A percentile compares a stretch with the other conserved stretches of the same genome.
Conservation (phyloP, 1,140 invertebrate species). For the Maconellicoccus hirsutus region DNA sequence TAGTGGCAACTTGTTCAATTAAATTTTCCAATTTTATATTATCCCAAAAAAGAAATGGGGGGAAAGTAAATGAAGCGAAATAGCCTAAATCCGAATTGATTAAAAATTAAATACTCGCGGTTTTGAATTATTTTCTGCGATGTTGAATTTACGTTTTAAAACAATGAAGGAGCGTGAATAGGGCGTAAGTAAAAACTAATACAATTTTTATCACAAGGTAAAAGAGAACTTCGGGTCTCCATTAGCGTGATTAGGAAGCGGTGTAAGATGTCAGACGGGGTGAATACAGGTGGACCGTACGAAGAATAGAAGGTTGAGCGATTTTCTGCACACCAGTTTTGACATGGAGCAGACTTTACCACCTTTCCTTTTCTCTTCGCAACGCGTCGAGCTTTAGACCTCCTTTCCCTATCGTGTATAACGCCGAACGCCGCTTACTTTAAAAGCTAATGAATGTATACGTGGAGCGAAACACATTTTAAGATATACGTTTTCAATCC, state of each 20-base stretch:
- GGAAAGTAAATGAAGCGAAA: no score
- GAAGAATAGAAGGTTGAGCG: slow-evolving; percentile 1
- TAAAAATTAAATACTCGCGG: no score
- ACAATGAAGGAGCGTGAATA: no score
- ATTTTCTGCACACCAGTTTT: slow-evolving; percentile 19
- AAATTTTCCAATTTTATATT: no score
- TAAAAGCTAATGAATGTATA: slow-evolving; percentile 22
- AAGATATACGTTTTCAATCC: slow-evolving; percentile 21
- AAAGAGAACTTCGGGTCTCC: slow-evolving; percentile 8
- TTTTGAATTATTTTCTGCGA: no score
- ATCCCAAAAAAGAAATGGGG: no score
- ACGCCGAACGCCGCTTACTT: slow-evolving; percentile 15
- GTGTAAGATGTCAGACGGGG: slow-evolving; percentile 6
- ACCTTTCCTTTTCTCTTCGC: background rate
- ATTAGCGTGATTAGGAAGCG: slow-evolving; percentile 21
- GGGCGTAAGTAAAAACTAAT: background rate
- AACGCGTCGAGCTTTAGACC: slow-evolving; percentile 1
- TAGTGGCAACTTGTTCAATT: no score
- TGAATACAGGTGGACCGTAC: slow-evolving; percentile 17
- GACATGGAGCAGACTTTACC: slow-evolving; percentile 14
- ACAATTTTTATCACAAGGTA: slow-evolving; percentile 15
- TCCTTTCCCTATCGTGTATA: background rate
- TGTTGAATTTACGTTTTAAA: no score
- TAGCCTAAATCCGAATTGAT: no score
- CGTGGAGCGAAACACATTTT: slow-evolving; percentile 20